Percentiles rank a stretch among this genome's conserved stretches.
Conservation (phyloP, 2,113 vertebrate genomes). For the Triplophysa rosa region DNA sequence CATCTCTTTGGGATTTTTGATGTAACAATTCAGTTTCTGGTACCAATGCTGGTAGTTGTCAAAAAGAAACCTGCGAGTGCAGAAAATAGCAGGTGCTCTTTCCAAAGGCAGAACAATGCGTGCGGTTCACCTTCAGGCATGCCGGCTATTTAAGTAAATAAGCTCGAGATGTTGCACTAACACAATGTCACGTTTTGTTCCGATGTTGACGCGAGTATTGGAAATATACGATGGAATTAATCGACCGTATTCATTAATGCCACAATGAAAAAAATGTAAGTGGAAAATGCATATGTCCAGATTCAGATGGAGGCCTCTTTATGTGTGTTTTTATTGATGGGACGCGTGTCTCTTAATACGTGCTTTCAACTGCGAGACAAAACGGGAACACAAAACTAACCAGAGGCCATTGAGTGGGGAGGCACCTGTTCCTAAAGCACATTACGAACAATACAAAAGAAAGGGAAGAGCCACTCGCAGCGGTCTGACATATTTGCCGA, state of each 20-base stretch:
- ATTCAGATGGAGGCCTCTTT: neutral
- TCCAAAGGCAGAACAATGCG: conserved; percentile 5
- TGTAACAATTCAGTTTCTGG: conserved; percentile 73
- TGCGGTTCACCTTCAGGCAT: conserved; percentile 23
- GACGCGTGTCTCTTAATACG: conserved; percentile 47
- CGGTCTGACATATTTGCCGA: conserved; percentile 59
- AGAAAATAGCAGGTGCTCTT: conserved; percentile 54
- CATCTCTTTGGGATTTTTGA: conserved; percentile 65
- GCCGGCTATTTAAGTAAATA: conserved; percentile 15
- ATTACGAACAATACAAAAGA: conserved; percentile 56
- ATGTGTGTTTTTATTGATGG: conserved; percentile 6
- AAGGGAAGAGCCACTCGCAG: conserved; percentile 48
- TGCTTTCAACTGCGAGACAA: conserved; percentile 55
- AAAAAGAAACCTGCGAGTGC: conserved; percentile 60
- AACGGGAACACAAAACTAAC: conserved; percentile 57
- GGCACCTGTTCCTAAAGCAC: conserved; percentile 55
- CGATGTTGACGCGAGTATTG: conserved; percentile 19
- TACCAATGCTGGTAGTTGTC: conserved; percentile 65
- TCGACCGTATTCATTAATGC: neutral
- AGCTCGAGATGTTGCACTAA: conserved; percentile 16
- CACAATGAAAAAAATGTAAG: neutral
- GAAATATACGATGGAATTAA: neutral
- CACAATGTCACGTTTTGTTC: conserved; percentile 26
- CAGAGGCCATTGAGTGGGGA: conserved; percentile 60
- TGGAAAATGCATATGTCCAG: conserved; percentile 10